Evolutionary conservation across 2,113 vertebrate species (phyloP).

Genomic region (Picathartes gymnocephalus): DNA sequence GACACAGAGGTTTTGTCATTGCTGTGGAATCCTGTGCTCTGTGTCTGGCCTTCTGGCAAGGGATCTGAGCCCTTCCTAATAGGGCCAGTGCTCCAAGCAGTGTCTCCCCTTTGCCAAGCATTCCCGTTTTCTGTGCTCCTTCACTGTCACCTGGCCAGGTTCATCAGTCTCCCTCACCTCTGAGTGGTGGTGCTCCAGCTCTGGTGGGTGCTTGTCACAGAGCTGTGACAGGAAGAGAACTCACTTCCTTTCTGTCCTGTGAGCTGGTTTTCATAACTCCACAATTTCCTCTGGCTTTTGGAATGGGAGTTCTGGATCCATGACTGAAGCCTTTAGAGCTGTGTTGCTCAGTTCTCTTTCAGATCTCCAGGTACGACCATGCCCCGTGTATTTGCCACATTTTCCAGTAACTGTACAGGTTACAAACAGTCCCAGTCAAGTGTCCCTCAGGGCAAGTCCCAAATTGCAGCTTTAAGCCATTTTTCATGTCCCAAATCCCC

Average conservation of each 20-base stretch:
- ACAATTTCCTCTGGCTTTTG: not conserved
- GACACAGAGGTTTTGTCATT: not conserved
- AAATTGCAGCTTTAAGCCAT: not conserved
- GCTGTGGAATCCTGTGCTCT: not conserved
- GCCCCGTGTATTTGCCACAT: rapidly evolving
- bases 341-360: not conserved
- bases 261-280: not conserved
- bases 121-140: not conserved
- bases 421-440: not conserved
- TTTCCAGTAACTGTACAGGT: not conserved
- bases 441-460: not conserved
- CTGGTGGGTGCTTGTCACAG: not conserved
- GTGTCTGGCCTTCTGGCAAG: not conserved
- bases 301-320: not conserved
- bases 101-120: not conserved
- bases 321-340: not conserved
- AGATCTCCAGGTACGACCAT: not conserved
- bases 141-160: not conserved
- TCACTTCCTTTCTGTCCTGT: not conserved
- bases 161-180: not conserved
- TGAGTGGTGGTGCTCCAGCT: not conserved
- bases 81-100: not conserved
- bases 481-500: not conserved
- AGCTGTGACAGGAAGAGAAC: not conserved
- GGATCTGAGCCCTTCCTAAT: not conserved